Conservation (phyloP, 2,113 vertebrate genomes). For the Dipodomys merriami region DNA sequence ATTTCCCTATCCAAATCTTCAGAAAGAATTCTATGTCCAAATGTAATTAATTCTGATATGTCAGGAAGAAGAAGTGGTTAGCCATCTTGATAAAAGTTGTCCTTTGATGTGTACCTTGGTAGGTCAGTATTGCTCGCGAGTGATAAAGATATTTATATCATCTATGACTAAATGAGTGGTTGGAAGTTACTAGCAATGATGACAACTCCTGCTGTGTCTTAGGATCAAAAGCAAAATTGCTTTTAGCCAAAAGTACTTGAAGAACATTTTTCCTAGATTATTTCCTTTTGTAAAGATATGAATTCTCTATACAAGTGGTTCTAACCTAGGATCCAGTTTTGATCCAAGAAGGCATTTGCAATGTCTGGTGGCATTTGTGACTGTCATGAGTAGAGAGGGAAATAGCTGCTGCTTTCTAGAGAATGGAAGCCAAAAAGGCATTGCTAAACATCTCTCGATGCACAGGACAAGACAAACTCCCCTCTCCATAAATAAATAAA, state of each 20-base stretch:
- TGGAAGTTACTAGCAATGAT: background rate
- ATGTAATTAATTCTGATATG: background rate
- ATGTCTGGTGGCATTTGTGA: background rate
- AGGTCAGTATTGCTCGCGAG: slow-evolving; percentile 22
- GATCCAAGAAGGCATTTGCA: background rate
- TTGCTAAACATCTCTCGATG: background rate
- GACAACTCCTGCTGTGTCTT: background rate
- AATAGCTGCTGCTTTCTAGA: background rate
- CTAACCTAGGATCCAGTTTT: background rate
- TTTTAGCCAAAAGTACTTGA: background rate
- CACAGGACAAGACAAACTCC: background rate
- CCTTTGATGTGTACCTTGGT: background rate
- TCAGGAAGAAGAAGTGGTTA: slow-evolving; percentile 23
- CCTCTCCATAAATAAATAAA: background rate
- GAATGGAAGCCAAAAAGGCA: background rate
- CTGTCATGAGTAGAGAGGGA: background rate
- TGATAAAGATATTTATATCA: background rate
- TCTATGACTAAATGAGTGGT: background rate
- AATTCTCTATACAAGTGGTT: slow-evolving; percentile 37
- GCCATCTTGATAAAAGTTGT: background rate
- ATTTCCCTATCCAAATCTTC: background rate
- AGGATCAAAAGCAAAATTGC: background rate
- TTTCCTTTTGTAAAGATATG: background rate
- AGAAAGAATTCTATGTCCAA: slow-evolving; percentile 24
- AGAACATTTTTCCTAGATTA: background rate